A percentile compares a stretch with the other conserved stretches of the same genome.
Evolutionary conservation across 2,797 vertebrate species (phyloP).

Genomic region (Phrynocephalus vlangalii): DNA sequence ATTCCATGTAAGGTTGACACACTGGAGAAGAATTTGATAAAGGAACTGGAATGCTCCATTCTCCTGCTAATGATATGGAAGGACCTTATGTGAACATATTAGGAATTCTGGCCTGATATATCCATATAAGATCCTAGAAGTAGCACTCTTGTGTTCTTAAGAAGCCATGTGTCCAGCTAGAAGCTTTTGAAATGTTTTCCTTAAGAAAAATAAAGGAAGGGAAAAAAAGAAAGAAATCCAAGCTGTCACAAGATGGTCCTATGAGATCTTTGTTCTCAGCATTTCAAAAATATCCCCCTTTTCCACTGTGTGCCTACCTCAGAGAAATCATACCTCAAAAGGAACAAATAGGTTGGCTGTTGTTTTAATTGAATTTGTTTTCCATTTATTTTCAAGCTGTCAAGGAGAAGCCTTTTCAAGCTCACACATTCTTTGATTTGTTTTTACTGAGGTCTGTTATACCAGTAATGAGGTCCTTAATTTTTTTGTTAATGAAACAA

Average conservation of each 20-base stretch:
- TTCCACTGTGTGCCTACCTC: slow-evolving; percentile 59
- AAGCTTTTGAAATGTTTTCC: neutral
- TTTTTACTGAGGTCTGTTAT: slow-evolving; percentile 77
- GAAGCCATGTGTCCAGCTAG: neutral
- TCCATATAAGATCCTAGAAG: neutral
- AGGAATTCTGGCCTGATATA: neutral
- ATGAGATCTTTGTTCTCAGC: slow-evolving; percentile 41
- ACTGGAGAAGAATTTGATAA: neutral
- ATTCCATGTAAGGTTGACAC: neutral
- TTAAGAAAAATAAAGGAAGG: too few species aligned
- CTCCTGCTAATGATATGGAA: neutral
- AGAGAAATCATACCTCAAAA: slow-evolving; percentile 70
- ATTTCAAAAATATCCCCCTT: slow-evolving; percentile 59
- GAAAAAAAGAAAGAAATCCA: neutral
- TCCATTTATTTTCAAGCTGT: slow-evolving; percentile 80
- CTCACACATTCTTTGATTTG: slow-evolving; percentile 75
- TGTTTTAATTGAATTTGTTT: slow-evolving; percentile 86
- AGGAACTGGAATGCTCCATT: neutral
- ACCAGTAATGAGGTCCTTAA: slow-evolving; percentile 76
- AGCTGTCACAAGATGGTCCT: slow-evolving; percentile 53
- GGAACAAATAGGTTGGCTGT: slow-evolving; percentile 78
- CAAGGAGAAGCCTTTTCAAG: slow-evolving; percentile 76
- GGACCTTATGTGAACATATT: neutral
- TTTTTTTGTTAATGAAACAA: slow-evolving; percentile 71
- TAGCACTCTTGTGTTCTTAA: neutral